Base-by-base conservation (phyloP, 2,113 vertebrate species). In the Trochalopteron elliotii region DNA sequence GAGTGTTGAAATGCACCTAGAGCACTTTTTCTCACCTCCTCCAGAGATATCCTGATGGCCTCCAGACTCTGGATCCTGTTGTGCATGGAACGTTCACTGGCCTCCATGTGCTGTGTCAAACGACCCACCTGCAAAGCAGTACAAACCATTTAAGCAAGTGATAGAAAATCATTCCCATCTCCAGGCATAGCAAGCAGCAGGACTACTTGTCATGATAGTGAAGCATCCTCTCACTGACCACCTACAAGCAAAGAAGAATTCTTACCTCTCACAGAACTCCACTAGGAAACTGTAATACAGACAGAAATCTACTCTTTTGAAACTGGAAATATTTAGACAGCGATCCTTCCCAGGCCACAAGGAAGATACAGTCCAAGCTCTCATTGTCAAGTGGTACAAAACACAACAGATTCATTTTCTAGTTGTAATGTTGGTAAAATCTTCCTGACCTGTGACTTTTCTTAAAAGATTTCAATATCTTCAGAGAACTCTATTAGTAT, bases 1-100 rank as follows among this genome's bases (percentile, higher is more conserved):
- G 5, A 60, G 69, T 17, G 11, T 7, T 50, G 30, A n/a, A 49
- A 8, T 0, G 0, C 5, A 4, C 35, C 37, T 31, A 7, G 12
- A 91, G 63, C 27, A 40, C 45, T 35, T 33, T 33, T 33, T n/a
- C 97, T 91, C 94, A 99, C 99, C 98, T 99, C 98, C 65, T 99
- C 99, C 70, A 99, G 97, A 31, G 98, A 98, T 72, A 98, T 97
- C 53, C 98, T 97, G 35, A 97, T 90, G 12, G 97, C 97, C 96
- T 99, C 99, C 93, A 99, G 97, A 91, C 98, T 98, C 89, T 99
- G 98, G 75, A 99, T 97, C 56, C 99, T 97, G 17, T 98, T 99
- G 89, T 99, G 98, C 94, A 99, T 95, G 27, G 97, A 93, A 67
- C 96, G 97, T 94, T 99, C 98, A 2, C 87, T 98, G 74, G 99